These are phyloP conservation scores for Onychostoma macrolepis DNA, from an alignment of 2,113 vertebrate genomes.

Conservation along the genomic window DNA sequence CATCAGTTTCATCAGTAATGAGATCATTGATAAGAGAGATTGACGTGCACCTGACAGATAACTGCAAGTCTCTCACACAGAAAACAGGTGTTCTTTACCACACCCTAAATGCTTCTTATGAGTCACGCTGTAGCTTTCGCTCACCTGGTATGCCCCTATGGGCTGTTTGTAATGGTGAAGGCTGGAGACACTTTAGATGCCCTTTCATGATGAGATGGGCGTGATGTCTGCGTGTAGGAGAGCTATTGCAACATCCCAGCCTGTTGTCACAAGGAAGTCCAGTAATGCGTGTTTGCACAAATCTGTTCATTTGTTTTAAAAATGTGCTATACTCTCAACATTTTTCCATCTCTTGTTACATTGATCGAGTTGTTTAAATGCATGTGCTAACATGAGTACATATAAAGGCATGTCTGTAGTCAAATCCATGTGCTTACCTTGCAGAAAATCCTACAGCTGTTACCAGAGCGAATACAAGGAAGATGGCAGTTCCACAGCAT, in stretches of 20 bases:
- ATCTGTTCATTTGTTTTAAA: neutral
- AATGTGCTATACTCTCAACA: neutral
- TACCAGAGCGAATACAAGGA: slow-evolving; percentile 95
- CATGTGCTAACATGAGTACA: neutral
- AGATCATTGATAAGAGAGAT: neutral
- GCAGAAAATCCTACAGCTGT: slow-evolving; percentile 98
- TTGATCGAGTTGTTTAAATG: neutral
- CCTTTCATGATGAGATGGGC: neutral
- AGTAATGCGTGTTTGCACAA: neutral
- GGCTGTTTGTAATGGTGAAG: neutral
- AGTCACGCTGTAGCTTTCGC: neutral
- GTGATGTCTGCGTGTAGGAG: neutral
- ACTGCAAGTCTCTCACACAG: neutral
- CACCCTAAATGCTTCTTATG: neutral
- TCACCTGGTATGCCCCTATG: neutral
- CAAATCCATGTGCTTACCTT: slow-evolving; percentile 30
- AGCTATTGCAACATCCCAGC: slow-evolving; percentile 21
- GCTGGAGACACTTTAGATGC: neutral
- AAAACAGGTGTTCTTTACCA: slow-evolving; percentile 30
- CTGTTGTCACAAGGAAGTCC: neutral
- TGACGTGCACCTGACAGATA: neutral
- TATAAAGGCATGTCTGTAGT: neutral
- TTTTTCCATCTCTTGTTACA: neutral
- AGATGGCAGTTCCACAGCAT: slow-evolving; percentile 99
- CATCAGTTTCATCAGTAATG: neutral